phyloP scores from a whole-genome alignment of 2,113 vertebrate species.

The Leucopternis melanops region DNA sequence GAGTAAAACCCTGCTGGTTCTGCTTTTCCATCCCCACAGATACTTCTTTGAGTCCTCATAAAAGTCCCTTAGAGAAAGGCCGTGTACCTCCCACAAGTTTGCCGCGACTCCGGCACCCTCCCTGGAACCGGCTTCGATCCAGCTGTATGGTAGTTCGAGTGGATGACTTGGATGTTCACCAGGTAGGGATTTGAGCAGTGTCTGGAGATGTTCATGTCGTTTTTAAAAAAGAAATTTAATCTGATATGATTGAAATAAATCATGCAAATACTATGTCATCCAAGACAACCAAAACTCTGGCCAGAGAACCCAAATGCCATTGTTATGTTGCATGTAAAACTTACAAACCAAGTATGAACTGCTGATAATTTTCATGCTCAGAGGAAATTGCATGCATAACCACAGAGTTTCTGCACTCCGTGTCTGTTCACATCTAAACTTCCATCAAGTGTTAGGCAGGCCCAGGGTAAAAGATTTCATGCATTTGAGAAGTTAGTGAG shows the following conservation, averaged over 20 bases:
- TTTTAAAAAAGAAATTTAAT: background rate
- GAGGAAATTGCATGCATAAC: background rate
- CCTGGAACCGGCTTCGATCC: conserved; percentile 87
- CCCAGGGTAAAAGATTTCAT: background rate
- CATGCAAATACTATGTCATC: rapidly evolving
- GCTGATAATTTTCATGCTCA: background rate
- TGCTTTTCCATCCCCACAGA: conserved; percentile 21
- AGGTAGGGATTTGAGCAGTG: conserved; percentile 69
- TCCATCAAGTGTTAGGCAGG: background rate
- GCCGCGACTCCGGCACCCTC: conserved; percentile 34
- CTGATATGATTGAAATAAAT: background rate
- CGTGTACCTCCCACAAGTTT: background rate
- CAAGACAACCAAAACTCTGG: background rate
- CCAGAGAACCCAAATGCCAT: background rate
- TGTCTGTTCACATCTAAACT: background rate
- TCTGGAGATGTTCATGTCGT: rapidly evolving
- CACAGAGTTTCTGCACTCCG: background rate
- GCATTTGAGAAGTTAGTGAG: background rate
- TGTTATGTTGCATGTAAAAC: background rate
- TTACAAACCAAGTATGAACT: background rate
- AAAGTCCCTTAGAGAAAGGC: conserved; percentile 48
- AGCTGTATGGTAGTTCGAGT: conserved; percentile 88
- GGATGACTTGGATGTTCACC: conserved; percentile 92
- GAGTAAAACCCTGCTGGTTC: background rate
- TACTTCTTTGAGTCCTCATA: conserved; percentile 53